Conservation (phyloP, 1,140 invertebrate species). For the Spodoptera litura region DNA sequence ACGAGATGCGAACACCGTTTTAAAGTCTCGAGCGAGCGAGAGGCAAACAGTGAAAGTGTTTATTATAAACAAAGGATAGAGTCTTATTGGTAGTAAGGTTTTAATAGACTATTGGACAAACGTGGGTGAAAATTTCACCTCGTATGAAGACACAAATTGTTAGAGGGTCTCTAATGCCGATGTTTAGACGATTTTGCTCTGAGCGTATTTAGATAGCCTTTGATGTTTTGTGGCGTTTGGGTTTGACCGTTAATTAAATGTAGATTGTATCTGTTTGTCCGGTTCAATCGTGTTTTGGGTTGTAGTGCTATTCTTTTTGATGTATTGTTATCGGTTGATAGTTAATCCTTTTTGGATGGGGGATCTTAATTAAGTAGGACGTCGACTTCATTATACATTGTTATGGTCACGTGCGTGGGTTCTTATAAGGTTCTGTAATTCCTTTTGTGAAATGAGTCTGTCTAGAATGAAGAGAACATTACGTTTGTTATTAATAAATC, state of each 20-base stretch:
- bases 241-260: constrained; percentile 83
- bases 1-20: constrained; percentile 53
- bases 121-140: constrained; percentile 80
- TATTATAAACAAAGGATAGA: constrained; percentile 85
- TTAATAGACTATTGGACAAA: constrained; percentile 84
- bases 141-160: constrained; percentile 77
- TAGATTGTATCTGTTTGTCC: constrained; percentile 75
- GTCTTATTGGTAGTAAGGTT: constrained; percentile 84
- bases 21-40: constrained; percentile 53
- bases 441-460: neutral
- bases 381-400: constrained; percentile 18
- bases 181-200: constrained; percentile 80
- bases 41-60: constrained; percentile 77
- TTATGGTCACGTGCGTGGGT: neutral
- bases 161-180: constrained; percentile 66
- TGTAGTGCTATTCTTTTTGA: constrained; percentile 64
- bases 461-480: neutral
- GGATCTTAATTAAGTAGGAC: constrained; percentile 44
- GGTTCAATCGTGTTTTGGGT: constrained; percentile 70
- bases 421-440: neutral
- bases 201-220: constrained; percentile 83
- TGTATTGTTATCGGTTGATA: constrained; percentile 53
- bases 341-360: constrained; percentile 26
- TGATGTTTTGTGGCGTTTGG: constrained; percentile 81
- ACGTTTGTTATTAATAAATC: neutral